Evolutionary conservation across 92 coral and sea anemone genomes (phyloP).

Genomic region (Galaxea fascicularis): DNA sequence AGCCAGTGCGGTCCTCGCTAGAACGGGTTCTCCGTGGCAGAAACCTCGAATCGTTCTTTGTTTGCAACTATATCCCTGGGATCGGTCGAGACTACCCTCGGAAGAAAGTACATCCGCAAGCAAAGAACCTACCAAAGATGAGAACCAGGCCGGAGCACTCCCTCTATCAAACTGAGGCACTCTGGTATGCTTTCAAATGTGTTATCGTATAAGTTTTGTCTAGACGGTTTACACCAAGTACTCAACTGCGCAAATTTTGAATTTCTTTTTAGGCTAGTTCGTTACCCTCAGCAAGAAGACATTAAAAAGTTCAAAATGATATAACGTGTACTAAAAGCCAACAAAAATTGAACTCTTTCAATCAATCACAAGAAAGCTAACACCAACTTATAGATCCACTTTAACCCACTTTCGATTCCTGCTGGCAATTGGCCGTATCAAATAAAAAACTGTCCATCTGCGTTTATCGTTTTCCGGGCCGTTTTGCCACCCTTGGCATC

Average conservation of each 20-base stretch:
- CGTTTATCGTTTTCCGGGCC: too few species aligned
- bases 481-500: too few species aligned
- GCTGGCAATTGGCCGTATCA: too few species aligned
- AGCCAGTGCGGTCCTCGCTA: slow-evolving; percentile 6
- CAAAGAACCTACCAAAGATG: background rate
- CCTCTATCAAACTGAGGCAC: slow-evolving; percentile 26
- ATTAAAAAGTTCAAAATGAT: too few species aligned
- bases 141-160: background rate
- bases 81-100: slow-evolving; percentile 38
- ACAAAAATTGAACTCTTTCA: background rate
- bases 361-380: background rate
- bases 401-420: too few species aligned
- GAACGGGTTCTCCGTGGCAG: slow-evolving; percentile 6
- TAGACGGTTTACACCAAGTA: background rate
- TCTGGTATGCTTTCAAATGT: slow-evolving; percentile 10
- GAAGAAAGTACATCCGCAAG: slow-evolving; percentile 6
- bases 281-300: background rate
- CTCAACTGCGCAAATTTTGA: too few species aligned
- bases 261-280: too few species aligned
- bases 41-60: slow-evolving; percentile 47
- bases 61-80: slow-evolving; percentile 62
- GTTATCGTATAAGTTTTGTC: background rate
- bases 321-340: background rate
- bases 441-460: too few species aligned
- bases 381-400: background rate